A percentile compares a stretch with the other conserved stretches of the same genome.
These are phyloP conservation scores for Aphelenchoides fujianensis DNA, from an alignment of 1,140 invertebrate species.

Conservation along the genomic window DNA sequence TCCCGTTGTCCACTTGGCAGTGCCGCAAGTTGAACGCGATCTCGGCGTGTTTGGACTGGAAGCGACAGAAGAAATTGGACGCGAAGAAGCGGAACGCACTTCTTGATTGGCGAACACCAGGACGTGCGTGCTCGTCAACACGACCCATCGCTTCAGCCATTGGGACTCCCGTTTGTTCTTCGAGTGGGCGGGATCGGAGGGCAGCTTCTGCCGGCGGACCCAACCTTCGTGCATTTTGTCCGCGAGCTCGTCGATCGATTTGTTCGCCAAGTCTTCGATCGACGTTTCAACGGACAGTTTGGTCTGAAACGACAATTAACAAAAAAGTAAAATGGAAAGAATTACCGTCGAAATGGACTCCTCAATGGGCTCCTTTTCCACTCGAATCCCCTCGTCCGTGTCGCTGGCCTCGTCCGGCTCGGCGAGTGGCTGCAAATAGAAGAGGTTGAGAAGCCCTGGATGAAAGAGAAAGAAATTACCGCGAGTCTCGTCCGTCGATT, in stretches of 20 bases:
- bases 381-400: slow-evolving; percentile 20
- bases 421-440: slow-evolving; percentile 45
- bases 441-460: not conserved
- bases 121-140: slow-evolving; percentile 14
- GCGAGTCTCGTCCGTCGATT: slow-evolving; percentile 10
- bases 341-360: slow-evolving; percentile 7
- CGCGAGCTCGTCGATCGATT: not conserved
- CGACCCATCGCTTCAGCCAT: slow-evolving; percentile 35
- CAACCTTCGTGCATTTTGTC: slow-evolving; percentile 33
- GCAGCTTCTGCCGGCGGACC: slow-evolving; percentile 29
- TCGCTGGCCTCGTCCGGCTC: slow-evolving; percentile 44
- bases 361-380: not conserved
- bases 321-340: not conserved
- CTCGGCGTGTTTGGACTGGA: slow-evolving; percentile 34
- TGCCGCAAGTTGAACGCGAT: slow-evolving; percentile 27
- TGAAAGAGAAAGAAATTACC: not conserved
- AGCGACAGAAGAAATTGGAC: not conserved
- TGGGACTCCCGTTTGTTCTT: slow-evolving; percentile 24
- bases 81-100: not conserved
- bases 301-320: not conserved
- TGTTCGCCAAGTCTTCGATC: slow-evolving; percentile 1
- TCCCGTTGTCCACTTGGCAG: not conserved
- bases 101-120: slow-evolving; percentile 25
- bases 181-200: not conserved
- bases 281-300: too few species aligned